Evolutionary conservation across 1,140 invertebrate species (phyloP).

Genomic region (Ostrea denselamellosa): DNA sequence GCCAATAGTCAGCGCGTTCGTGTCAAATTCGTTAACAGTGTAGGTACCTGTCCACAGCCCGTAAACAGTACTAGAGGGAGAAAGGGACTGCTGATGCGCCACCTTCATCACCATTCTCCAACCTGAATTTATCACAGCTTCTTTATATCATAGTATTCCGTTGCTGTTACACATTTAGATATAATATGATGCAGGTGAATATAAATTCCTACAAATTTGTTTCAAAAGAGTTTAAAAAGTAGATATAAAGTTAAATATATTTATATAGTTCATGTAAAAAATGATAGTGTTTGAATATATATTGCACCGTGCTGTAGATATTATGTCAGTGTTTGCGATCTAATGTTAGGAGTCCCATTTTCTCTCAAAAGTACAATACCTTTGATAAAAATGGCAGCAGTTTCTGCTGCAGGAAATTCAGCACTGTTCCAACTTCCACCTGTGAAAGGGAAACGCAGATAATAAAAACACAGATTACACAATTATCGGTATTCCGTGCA

Average conservation of each 20-base stretch:
- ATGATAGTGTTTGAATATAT: too few species aligned
- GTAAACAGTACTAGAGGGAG: conserved; percentile 28
- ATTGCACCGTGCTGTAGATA: too few species aligned
- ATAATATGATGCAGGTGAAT: too few species aligned
- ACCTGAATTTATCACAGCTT: conserved; percentile 19
- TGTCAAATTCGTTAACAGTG: conserved; percentile 52
- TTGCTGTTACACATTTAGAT: too few species aligned
- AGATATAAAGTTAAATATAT: too few species aligned
- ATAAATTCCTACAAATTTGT: too few species aligned
- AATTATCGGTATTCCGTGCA: neutral
- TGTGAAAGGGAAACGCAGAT: neutral
- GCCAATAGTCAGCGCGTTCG: conserved; percentile 46
- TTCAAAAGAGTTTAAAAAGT: too few species aligned
- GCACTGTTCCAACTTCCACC: conserved; percentile 52
- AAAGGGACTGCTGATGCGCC: conserved; percentile 43
- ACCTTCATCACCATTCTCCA: conserved; percentile 53
- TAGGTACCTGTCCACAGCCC: conserved; percentile 52
- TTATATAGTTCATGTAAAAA: too few species aligned
- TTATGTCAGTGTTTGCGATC: too few species aligned
- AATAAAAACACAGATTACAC: neutral
- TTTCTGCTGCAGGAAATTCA: conserved; percentile 48
- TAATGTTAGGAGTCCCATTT: too few species aligned
- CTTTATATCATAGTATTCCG: neutral
- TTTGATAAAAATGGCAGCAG: conserved; percentile 52
- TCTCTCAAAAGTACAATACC: conserved; percentile 35